Evolutionary conservation across 2,888 invertebrate genomes (phyloP), one percentile per base, ranked within the genome.

Genomic region (Ophonus ardosiacus): DNA sequence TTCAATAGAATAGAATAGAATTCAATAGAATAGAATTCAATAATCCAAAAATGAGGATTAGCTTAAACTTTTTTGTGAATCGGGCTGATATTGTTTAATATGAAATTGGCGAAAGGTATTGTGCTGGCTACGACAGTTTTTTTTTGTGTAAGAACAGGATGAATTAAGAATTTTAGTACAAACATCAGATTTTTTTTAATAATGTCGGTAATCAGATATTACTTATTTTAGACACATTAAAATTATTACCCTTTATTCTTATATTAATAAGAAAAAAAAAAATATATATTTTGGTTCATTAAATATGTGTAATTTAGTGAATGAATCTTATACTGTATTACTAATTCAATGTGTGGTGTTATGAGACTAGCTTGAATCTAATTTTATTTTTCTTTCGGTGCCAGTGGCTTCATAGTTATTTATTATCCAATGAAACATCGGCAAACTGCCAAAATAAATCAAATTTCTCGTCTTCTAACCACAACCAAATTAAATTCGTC

Each of bases 371-470:
- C 81, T 81, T n/a, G 68, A 68, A 31, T 51, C 82, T 82, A 82
- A 82, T 82, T 82, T 82, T 82, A 82, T 74, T 82, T 82, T 71
- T 82, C 38, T 80, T 80, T 59, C 74, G n/a, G 59, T 82, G 74
- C 82, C 82, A 82, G 31, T 82, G 74, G 59, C 71, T 82, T 74
- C 82, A 82, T 74, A 59, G 82, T 59, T 82, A 82, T 82, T 82
- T 82, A 82, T 82, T 82, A 82, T 82, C 82, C 82, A 82, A 82
- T 81, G 81, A 81, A 81, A 81, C 68, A 68, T 74, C n/a, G 74
- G 82, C 74, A 74, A 8, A 6, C 18, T 24, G 82, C 74, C 82
- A 82, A 82, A 56, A 82, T 82, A 82, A 74, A 71, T 71, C 81
- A 81, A 71, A 81, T 81, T 68, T 81, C 65, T 81, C 81, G 71